A percentile compares a stretch with the other conserved stretches of the same genome.
These are phyloP conservation scores for Leptodirus hochenwartii DNA, from an alignment of 2,888 invertebrate species.

Conservation along the genomic window DNA sequence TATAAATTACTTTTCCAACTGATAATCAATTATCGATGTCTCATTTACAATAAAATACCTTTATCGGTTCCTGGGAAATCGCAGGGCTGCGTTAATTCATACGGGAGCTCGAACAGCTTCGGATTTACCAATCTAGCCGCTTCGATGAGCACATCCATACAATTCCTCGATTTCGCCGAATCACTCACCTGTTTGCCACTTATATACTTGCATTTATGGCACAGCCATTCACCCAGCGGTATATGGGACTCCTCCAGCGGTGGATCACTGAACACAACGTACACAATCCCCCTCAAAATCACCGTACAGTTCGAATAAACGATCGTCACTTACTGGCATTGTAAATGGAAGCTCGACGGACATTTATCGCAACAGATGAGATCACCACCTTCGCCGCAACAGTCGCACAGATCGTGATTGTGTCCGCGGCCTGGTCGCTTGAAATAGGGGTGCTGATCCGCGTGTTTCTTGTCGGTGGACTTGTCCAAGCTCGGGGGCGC, in stretches of 20 bases:
- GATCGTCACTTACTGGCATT: slow-evolving; percentile 66
- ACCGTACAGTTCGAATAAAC: background rate
- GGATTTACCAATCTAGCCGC: slow-evolving; percentile 79
- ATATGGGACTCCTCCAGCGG: slow-evolving; percentile 79
- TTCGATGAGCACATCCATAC: slow-evolving; percentile 61
- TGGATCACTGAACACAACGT: slow-evolving; percentile 53
- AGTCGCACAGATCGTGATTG: slow-evolving; percentile 86
- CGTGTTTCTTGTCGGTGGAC: slow-evolving; percentile 28
- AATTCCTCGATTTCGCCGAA: slow-evolving; percentile 28
- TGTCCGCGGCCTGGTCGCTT: slow-evolving; percentile 75
- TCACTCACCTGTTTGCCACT: slow-evolving; percentile 19
- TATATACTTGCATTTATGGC: slow-evolving; percentile 56
- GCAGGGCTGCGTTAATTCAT: slow-evolving; percentile 57
- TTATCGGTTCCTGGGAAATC: slow-evolving; percentile 71
- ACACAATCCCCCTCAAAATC: slow-evolving; percentile 3
- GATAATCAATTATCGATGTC: too few relatives aligned
- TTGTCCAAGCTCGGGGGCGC: slow-evolving; percentile 67
- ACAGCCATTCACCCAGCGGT: slow-evolving; percentile 82
- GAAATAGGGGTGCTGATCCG: slow-evolving; percentile 57
- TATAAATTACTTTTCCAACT: too few relatives aligned
- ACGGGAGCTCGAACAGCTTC: slow-evolving; percentile 72
- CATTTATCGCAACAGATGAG: slow-evolving; percentile 91
- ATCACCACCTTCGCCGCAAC: slow-evolving; percentile 88
- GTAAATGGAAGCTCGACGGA: slow-evolving; percentile 87
- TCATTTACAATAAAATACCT: slow-evolving; percentile 35